Conservation (phyloP, 2,888 invertebrate species). For the Flexamia atlantica region DNA sequence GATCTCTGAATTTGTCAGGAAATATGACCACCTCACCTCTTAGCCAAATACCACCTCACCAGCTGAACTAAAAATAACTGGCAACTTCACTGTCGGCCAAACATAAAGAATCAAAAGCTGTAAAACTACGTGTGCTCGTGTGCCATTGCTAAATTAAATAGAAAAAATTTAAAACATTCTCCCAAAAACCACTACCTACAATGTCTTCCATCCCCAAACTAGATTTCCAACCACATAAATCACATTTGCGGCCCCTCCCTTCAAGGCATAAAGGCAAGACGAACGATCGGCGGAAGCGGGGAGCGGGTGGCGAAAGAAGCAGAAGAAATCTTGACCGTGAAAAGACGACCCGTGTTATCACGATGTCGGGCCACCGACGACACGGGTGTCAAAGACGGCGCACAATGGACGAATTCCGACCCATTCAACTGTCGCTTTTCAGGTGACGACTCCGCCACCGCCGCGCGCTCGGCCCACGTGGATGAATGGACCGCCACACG, state of each 20-base stretch:
- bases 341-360: slow-evolving; percentile 7
- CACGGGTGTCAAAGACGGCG: background rate
- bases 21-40: too few relatives aligned
- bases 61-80: too few relatives aligned
- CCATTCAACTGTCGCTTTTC: slow-evolving; percentile 40
- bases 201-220: background rate
- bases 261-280: background rate
- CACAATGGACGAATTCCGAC: slow-evolving; percentile 38
- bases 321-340: slow-evolving; percentile 36
- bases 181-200: background rate
- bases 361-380: slow-evolving; percentile 15
- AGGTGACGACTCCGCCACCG: slow-evolving; percentile 35
- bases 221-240: background rate
- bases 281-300: background rate
- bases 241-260: background rate
- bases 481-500: background rate
- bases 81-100: too few relatives aligned
- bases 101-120: too few relatives aligned
- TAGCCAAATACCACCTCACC: too few relatives aligned
- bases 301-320: background rate
- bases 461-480: background rate
- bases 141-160: too few relatives aligned
- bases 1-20: too few relatives aligned
- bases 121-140: too few relatives aligned
- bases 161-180: too few relatives aligned